These are phyloP conservation scores for Pyxicephalus adspersus DNA, from an alignment of 2,113 vertebrate genomes.

Conservation along the genomic window DNA sequence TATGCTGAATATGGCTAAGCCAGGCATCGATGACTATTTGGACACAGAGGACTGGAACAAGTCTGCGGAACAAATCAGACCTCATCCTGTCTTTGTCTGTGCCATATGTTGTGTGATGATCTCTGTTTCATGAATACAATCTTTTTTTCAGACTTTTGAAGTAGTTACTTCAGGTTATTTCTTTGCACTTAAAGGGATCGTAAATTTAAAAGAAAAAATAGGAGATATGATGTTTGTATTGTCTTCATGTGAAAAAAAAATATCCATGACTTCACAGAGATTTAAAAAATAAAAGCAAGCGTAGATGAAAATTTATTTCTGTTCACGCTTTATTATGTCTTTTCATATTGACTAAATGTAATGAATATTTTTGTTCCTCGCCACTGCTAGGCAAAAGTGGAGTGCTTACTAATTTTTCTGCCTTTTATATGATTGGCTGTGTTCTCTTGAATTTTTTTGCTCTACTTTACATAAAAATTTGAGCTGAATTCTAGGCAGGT, in stretches of 20 bases:
- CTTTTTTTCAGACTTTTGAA: background rate
- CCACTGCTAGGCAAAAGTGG: too few relatives aligned
- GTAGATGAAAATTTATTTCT: too few relatives aligned
- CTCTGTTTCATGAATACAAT: background rate
- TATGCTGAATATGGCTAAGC: background rate
- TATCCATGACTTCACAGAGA: background rate
- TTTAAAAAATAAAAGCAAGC: background rate
- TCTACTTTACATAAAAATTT: too few relatives aligned
- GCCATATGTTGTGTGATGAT: constrained; percentile 5
- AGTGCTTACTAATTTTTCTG: too few relatives aligned
- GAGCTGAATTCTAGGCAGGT: too few relatives aligned
- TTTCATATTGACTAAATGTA: too few relatives aligned
- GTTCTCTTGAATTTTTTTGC: too few relatives aligned
- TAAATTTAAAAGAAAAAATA: background rate
- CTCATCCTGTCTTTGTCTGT: constrained; percentile 9
- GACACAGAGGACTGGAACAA: background rate
- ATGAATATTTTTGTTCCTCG: too few relatives aligned
- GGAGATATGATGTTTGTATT: too few relatives aligned
- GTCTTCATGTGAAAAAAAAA: too few relatives aligned
- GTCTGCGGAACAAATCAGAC: constrained; percentile 28
- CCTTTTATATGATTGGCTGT: too few relatives aligned
- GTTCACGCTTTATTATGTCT: too few relatives aligned
- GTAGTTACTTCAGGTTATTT: background rate
- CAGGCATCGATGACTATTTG: background rate
- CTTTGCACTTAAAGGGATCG: background rate